Base-by-base conservation (phyloP, 2,113 vertebrate species). In the Pseudonaja textilis region DNA sequence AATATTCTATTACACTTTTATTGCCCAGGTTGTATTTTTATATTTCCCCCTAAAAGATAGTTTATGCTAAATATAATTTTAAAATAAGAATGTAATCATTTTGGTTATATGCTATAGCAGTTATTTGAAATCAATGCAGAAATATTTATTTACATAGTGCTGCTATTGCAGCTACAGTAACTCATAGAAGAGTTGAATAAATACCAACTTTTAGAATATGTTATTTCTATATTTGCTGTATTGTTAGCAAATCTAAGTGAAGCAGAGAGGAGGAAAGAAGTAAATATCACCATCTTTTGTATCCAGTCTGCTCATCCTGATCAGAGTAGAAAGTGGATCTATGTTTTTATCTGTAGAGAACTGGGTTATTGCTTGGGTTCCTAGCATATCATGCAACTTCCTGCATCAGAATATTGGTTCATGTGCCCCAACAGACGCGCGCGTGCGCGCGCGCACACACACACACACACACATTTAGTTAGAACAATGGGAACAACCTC, bases 31-130 rank as follows among this genome's bases (percentile, higher is more conserved):
- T 64, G 14, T 20, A 39, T 64, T 50, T 29, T 7, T 50, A n/a
- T 64, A 47, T 69, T 90, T 89, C 57, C 95, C 93, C 52, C 95
- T 14, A 0, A 69, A 94, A 94, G 94, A 93, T 93, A 96, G 74
- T 92, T 97, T 90, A 86, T 94, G 96, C 94, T 93, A 93, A 94
- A 92, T 96, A 95, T 95, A 91, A 97, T 98, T 97, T 97, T 95
- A 93, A 97, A 95, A 96, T 96, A 92, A 95, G 95, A 96, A 95
- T 92, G 95, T 96, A 95, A 95, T 95, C 93, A 93, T 96, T 96
- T 25, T 59, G 57, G 2, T 26, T 59, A 25, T 10, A 87, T 94
- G 93, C 57, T 55, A 2, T 92, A 93, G 95, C 86, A 26, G 94
- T 96, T 95, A 93, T 94, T 94, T 96, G 92, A 94, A 95, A 88